Percentiles rank a stretch among this genome's conserved stretches.
phyloP scores from a whole-genome alignment of 2,113 vertebrate genomes.

The Dicrurus megarhynchus region DNA sequence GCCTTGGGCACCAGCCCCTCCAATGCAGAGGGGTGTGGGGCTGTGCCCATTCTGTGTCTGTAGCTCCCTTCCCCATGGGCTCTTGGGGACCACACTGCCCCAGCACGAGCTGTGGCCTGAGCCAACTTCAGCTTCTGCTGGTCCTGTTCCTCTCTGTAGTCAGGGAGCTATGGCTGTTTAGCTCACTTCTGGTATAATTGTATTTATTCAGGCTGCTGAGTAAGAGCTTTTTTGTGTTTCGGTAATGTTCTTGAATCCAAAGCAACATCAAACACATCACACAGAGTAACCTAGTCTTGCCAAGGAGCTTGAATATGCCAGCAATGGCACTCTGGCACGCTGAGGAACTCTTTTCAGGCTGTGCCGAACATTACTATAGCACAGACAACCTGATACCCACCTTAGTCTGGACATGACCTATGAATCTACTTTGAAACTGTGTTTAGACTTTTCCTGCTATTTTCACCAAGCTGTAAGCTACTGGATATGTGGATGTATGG shows the following conservation, averaged over 20 bases:
- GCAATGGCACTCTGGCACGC: too few species aligned
- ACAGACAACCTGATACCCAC: background rate
- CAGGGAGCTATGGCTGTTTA: background rate
- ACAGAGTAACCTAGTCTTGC: background rate
- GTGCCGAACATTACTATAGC: background rate
- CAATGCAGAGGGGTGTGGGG: rapidly evolving
- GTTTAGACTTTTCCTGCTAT: background rate
- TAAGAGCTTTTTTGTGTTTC: background rate
- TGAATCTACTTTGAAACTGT: background rate
- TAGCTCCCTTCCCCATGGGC: rapidly evolving
- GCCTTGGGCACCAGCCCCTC: too few species aligned
- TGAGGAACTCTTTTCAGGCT: background rate
- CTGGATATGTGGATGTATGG: background rate
- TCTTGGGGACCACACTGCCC: too few species aligned
- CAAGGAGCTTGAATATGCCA: background rate
- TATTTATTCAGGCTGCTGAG: background rate
- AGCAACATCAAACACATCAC: background rate
- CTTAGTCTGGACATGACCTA: background rate
- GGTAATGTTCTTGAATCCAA: background rate
- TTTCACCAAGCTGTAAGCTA: background rate
- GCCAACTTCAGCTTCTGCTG: too few species aligned
- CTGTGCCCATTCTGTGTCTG: rapidly evolving
- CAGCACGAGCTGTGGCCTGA: rapidly evolving
- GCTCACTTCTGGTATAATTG: background rate
- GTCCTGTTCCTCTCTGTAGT: background rate